Conservation (phyloP, 2,113 vertebrate species). For the Quiscalus mexicanus region DNA sequence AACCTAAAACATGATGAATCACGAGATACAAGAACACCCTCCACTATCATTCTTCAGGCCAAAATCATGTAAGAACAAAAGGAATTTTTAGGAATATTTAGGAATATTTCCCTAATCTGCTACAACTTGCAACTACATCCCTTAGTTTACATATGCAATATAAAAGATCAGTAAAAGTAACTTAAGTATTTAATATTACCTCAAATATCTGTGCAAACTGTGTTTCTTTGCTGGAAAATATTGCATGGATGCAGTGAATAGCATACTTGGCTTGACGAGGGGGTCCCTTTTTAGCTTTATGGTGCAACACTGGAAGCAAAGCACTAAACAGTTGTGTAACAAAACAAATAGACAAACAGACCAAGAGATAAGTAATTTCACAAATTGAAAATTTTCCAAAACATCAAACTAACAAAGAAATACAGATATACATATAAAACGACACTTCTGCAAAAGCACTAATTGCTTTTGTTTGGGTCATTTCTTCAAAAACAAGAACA, state of each 20-base stretch:
- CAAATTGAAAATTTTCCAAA: not conserved
- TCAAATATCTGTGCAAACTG: constrained; percentile 99
- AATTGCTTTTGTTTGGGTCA: not conserved
- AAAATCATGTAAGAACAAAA: not conserved
- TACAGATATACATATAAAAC: not conserved
- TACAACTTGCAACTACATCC: not conserved
- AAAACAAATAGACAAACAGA: not conserved
- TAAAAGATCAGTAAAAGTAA: not conserved
- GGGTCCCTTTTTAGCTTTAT: constrained; percentile 96
- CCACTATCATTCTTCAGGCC: not conserved
- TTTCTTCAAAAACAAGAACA: not conserved
- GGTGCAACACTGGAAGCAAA: constrained; percentile 93
- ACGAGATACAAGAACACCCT: not conserved
- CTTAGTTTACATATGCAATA: not conserved
- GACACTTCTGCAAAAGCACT: not conserved
- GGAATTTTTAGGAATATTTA: not conserved
- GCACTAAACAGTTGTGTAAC: constrained; percentile 77
- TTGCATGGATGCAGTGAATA: constrained; percentile 96
- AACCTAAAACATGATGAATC: not conserved
- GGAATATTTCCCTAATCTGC: not conserved
- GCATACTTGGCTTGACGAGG: constrained; percentile 96
- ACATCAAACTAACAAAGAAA: not conserved
- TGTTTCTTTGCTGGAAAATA: constrained; percentile 97
- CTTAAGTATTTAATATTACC: constrained; percentile 75
- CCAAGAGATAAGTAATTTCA: not conserved